Evolutionary conservation across 2,888 invertebrate species (phyloP).

Genomic region (Tipula helvola): DNA sequence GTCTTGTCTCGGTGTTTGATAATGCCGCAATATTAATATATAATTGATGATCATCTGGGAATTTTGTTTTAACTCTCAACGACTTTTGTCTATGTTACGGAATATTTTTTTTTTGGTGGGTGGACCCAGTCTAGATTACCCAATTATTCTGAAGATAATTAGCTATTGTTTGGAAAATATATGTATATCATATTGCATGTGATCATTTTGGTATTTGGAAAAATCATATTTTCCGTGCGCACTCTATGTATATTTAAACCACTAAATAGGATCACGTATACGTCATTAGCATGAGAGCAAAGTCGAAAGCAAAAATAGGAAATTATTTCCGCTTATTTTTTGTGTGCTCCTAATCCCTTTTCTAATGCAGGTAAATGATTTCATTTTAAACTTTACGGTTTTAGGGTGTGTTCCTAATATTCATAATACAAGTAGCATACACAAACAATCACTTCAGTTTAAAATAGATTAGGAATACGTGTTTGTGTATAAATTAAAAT

Average conservation of each 20-base stretch:
- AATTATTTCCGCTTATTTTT: not conserved
- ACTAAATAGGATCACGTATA: not conserved
- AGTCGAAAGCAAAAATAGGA: not conserved
- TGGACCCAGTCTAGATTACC: not conserved
- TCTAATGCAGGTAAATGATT: not conserved
- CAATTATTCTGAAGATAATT: not conserved
- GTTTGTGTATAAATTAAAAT: slow-evolving; percentile 4
- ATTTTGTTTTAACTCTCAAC: not conserved
- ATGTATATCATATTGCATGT: not conserved
- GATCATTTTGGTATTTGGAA: not conserved
- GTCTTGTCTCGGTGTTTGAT: not conserved
- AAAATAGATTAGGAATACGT: not conserved
- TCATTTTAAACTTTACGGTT: not conserved
- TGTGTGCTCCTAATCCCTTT: not conserved
- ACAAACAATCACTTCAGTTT: not conserved
- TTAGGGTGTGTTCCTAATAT: not conserved
- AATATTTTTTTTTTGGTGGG: not conserved
- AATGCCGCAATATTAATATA: not conserved
- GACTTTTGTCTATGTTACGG: not conserved
- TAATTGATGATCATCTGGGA: not conserved
- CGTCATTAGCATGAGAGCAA: not conserved
- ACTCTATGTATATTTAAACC: not conserved
- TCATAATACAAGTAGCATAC: not conserved
- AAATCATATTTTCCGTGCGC: not conserved
- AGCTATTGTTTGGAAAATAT: not conserved